Evolutionary conservation across 2,113 vertebrate species (phyloP).

Genomic region (Phocoena phocoena): DNA sequence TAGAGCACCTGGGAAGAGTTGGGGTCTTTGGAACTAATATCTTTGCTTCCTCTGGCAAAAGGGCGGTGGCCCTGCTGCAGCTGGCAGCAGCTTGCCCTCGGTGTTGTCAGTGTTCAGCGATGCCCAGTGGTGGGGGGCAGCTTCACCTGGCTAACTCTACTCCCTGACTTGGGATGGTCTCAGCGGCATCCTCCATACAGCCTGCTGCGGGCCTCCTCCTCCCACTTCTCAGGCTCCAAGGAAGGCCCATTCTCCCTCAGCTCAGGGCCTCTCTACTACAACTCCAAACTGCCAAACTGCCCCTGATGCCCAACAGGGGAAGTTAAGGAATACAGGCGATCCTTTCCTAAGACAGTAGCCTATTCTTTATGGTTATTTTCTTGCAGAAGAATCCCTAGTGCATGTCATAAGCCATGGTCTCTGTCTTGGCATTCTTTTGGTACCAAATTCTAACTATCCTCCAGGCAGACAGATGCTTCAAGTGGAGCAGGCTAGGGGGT

Average conservation of each 20-base stretch:
- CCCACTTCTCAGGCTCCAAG: no score
- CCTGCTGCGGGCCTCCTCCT: background rate
- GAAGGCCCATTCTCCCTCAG: background rate
- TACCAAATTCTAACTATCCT: background rate
- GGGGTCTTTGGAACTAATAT: background rate
- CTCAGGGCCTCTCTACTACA: background rate
- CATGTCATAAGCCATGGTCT: background rate
- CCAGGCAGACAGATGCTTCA: background rate
- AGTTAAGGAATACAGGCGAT: background rate
- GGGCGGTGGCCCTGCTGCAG: background rate
- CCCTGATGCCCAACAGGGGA: background rate
- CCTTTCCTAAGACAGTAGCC: background rate
- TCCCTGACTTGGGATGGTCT: background rate
- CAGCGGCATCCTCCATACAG: accelerated
- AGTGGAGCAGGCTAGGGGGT: background rate
- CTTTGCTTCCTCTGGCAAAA: background rate
- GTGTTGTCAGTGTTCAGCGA: background rate
- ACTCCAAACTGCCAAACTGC: background rate
- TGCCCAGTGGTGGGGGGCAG: accelerated
- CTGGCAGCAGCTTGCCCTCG: background rate
- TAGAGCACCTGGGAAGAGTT: background rate
- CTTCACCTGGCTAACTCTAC: background rate
- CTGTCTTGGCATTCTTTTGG: background rate
- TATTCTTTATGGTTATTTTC: background rate
- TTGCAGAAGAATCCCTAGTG: background rate